phyloP scores from a whole-genome alignment of 2,113 vertebrate genomes.

The Microcebus murinus region DNA sequence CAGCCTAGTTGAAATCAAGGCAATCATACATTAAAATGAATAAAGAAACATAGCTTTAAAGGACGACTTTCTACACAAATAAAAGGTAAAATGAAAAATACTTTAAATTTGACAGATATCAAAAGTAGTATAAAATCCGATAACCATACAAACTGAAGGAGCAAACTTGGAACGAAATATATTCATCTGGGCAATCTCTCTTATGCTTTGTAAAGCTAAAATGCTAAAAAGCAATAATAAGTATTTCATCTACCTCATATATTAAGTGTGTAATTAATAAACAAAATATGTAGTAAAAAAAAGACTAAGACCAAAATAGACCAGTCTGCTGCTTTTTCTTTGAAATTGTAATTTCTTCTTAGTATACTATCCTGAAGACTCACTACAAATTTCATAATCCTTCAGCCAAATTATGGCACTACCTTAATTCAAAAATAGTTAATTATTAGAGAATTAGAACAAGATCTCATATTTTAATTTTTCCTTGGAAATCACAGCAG shows the following conservation, averaged over 20 bases:
- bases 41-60: neutral
- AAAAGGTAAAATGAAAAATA: neutral
- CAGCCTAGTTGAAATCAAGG: neutral
- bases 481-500: neutral
- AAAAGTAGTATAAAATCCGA: constrained; percentile 42
- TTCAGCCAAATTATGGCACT: neutral
- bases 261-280: neutral
- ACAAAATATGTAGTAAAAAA: constrained; percentile 54
- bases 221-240: constrained; percentile 37
- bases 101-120: constrained; percentile 22
- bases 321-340: neutral
- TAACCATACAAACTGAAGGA: constrained; percentile 12
- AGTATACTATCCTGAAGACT: neutral
- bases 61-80: neutral
- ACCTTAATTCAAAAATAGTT: neutral
- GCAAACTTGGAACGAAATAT: neutral
- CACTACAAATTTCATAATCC: neutral
- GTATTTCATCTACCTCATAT: neutral
- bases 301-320: neutral
- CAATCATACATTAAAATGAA: neutral
- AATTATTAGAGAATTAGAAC: neutral
- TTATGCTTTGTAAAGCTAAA: constrained; percentile 53
- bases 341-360: neutral
- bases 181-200: neutral
- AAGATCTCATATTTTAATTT: neutral